Conservation (phyloP, 1,140 invertebrate genomes). For the Drosophila repleta region DNA sequence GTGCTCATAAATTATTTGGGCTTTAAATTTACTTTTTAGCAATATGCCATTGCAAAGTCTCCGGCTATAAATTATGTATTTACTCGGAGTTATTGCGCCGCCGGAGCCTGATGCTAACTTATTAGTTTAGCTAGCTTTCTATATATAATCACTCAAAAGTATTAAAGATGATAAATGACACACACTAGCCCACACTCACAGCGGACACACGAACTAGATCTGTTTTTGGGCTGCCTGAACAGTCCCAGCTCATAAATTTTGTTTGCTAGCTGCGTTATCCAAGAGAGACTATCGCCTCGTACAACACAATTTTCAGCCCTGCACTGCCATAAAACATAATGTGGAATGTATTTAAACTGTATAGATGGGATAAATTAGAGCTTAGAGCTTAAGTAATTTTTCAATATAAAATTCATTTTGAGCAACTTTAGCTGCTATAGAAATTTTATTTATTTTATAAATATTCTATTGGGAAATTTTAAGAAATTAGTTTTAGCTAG, state of each 20-base stretch:
- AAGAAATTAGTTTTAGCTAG: too few relatives aligned
- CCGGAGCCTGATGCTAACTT: conserved; percentile 68
- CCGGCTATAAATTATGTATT: conserved; percentile 58
- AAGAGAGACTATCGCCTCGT: conserved; percentile 3
- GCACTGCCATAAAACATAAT: conserved; percentile 10
- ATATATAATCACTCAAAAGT: conserved; percentile 75
- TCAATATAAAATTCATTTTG: not conserved
- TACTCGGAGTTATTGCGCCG: conserved; percentile 55
- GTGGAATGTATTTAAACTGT: not conserved
- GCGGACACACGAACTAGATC: conserved; percentile 6
- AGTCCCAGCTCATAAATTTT: conserved; percentile 55
- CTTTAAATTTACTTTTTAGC: conserved; percentile 22
- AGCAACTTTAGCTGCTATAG: too few relatives aligned
- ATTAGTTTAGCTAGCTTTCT: conserved; percentile 61
- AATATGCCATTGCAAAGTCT: conserved; percentile 31
- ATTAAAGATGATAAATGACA: conserved; percentile 77
- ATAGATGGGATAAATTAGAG: not conserved
- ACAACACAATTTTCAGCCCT: not conserved
- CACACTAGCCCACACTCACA: not conserved
- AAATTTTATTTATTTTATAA: too few relatives aligned
- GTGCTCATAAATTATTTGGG: conserved; percentile 22
- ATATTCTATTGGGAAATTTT: too few relatives aligned
- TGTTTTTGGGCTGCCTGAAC: not conserved
- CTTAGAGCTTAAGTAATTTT: not conserved
- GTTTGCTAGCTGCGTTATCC: conserved; percentile 19